Percentiles rank a stretch among this genome's conserved stretches.
Evolutionary conservation across 2,888 invertebrate species (phyloP).

Genomic region (Microplitis manilae): DNA sequence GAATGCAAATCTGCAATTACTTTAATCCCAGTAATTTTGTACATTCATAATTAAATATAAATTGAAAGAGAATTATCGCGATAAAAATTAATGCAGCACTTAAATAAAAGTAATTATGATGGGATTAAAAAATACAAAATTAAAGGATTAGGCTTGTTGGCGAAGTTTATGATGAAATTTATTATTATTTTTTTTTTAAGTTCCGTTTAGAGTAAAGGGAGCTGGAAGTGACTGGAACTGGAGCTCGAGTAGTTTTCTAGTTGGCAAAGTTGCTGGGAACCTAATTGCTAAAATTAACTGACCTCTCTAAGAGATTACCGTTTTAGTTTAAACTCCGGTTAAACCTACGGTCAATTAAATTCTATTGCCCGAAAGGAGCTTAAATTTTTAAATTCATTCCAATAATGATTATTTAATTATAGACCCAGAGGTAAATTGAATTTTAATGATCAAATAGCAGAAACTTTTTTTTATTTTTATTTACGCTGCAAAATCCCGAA

Average conservation of each 20-base stretch:
- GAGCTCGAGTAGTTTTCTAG: neutral
- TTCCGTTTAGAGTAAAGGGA: too few species aligned
- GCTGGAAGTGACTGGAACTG: too few species aligned
- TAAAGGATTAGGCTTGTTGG: constrained; percentile 3
- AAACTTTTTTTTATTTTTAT: too few species aligned
- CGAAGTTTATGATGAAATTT: constrained; percentile 1
- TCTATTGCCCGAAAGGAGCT: constrained; percentile 57
- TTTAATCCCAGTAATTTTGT: neutral
- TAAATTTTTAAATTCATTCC: neutral
- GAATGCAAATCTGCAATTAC: neutral
- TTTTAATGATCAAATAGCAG: constrained; percentile 45
- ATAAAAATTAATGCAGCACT: neutral
- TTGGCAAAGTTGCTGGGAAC: constrained; percentile 35
- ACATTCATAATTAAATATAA: neutral
- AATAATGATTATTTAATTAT: neutral
- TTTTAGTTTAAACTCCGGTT: constrained; percentile 50
- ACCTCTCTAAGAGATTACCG: constrained; percentile 26
- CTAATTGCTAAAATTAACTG: constrained; percentile 50
- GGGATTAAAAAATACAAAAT: neutral
- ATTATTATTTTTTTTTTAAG: too few species aligned
- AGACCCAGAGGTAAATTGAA: constrained; percentile 51
- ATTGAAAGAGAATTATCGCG: neutral
- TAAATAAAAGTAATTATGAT: neutral
- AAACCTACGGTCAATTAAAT: constrained; percentile 52
- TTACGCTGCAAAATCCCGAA: constrained; percentile 32